phyloP scores from a whole-genome alignment of 30 jellyfish, hydroid and myxozoan species.

The Turritopsis dohrnii region DNA sequence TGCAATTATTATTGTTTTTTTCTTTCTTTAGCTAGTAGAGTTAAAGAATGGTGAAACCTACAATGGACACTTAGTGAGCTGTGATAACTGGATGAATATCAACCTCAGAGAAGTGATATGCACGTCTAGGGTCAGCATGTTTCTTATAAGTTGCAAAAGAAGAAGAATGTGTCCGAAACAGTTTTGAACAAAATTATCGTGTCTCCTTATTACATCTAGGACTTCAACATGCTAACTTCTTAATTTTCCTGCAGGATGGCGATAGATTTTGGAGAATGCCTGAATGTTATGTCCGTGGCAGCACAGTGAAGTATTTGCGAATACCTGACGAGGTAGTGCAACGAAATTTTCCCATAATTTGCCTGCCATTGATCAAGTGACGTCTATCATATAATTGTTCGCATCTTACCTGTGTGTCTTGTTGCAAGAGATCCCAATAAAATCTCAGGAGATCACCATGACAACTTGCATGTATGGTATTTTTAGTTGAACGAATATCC shows the following conservation, averaged over 20 bases:
- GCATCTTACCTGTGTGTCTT: too few species aligned
- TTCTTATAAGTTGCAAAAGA: too few species aligned
- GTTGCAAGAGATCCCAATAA: too few species aligned
- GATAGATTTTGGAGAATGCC: constrained; percentile 97
- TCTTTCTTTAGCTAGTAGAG: constrained; percentile 63
- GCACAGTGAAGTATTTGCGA: constrained; percentile 83
- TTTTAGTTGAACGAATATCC: neutral
- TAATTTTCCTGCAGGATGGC: constrained; percentile 62
- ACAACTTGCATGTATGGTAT: too few species aligned
- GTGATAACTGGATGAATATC: constrained; percentile 96
- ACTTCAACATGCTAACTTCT: neutral
- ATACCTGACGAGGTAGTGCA: constrained; percentile 99
- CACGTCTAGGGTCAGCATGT: constrained; percentile 89
- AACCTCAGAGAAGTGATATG: constrained; percentile 89
- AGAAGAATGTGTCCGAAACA: too few species aligned
- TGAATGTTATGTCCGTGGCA: constrained; percentile 89
- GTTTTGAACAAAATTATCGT: neutral
- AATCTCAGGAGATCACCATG: too few species aligned
- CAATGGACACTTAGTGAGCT: constrained; percentile 86
- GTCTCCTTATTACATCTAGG: neutral
- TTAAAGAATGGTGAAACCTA: constrained; percentile 96
- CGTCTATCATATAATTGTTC: too few species aligned
- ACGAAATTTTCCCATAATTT: too few species aligned
- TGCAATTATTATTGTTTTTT: neutral
- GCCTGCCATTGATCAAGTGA: too few species aligned